Conservation (phyloP, 2,888 invertebrate species). For the Parnassius orleans region DNA sequence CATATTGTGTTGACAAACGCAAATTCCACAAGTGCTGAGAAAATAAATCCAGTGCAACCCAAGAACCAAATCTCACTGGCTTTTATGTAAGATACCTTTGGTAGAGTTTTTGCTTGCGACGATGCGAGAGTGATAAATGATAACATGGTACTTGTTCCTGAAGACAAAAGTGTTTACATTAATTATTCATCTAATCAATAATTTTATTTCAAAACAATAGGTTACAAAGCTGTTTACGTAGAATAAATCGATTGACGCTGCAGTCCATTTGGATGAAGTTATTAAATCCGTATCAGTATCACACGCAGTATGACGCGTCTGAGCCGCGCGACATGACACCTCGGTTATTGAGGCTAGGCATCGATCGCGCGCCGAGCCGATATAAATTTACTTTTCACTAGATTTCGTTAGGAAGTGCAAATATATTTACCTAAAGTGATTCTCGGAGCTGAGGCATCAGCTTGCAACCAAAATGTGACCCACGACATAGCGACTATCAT, state of each 20-base stretch:
- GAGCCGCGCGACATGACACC: no score
- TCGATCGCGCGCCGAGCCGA: no score
- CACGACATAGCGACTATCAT: constrained; percentile 92
- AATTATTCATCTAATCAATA: no score
- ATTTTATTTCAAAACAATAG: no score
- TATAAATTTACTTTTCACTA: no score
- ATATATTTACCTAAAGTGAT: constrained; percentile 85
- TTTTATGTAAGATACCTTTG: constrained; percentile 94
- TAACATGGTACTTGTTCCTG: constrained; percentile 91
- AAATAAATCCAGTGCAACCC: constrained; percentile 91
- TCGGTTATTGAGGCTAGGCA: no score
- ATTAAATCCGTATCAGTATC: no score
- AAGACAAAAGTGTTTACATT: constrained; percentile 33
- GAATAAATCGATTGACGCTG: no score
- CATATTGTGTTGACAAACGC: constrained; percentile 95
- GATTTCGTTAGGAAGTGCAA: background rate
- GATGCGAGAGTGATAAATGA: constrained; percentile 93
- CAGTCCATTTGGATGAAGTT: background rate
- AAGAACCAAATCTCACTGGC: constrained; percentile 95
- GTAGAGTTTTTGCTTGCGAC: constrained; percentile 90
- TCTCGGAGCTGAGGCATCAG: constrained; percentile 91
- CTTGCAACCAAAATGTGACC: constrained; percentile 95
- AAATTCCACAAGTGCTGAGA: constrained; percentile 92
- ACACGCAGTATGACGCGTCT: no score
- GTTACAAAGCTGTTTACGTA: no score